Percentiles rank a stretch among this genome's conserved stretches.
Conservation (phyloP, 2,888 invertebrate species). For the Brachypterus glaber region DNA sequence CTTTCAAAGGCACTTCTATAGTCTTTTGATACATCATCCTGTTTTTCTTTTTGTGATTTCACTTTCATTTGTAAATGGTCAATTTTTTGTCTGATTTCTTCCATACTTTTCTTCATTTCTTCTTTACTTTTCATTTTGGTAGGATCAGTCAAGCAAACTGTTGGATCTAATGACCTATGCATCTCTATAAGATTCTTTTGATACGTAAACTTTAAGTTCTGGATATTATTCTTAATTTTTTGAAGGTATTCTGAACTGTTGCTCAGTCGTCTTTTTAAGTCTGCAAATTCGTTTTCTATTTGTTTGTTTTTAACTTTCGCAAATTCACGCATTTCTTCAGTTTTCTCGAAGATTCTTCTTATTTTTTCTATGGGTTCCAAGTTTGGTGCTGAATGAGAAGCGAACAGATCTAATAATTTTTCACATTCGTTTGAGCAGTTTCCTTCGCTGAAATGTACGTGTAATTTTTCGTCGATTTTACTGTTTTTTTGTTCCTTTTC, state of each 20-base stretch:
- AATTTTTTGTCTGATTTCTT: conserved; percentile 29
- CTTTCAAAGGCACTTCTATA: conserved; percentile 27
- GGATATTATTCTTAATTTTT: conserved; percentile 34
- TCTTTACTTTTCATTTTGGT: conserved; percentile 24
- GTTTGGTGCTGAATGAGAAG: too few species aligned
- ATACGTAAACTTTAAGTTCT: conserved; percentile 34
- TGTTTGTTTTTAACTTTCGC: neutral
- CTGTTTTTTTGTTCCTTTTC: neutral
- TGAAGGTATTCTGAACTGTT: conserved; percentile 31
- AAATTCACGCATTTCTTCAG: conserved; percentile 28
- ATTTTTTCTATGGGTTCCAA: conserved; percentile 9
- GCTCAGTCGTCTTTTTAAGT: conserved; percentile 27
- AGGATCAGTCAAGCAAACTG: too few species aligned
- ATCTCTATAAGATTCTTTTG: conserved; percentile 29
- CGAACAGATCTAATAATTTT: neutral
- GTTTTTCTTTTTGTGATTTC: conserved; percentile 21
- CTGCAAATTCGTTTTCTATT: conserved; percentile 22
- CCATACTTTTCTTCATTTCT: conserved; percentile 33
- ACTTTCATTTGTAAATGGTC: conserved; percentile 23
- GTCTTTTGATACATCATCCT: conserved; percentile 19
- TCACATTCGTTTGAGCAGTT: conserved; percentile 3
- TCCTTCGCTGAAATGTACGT: neutral
- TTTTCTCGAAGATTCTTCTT: conserved; percentile 28
- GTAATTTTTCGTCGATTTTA: conserved; percentile 8
- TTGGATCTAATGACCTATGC: conserved; percentile 13